Base-by-base conservation (phyloP, 2,888 invertebrate genomes). In the Liopterus haemorrhoidalis region DNA sequence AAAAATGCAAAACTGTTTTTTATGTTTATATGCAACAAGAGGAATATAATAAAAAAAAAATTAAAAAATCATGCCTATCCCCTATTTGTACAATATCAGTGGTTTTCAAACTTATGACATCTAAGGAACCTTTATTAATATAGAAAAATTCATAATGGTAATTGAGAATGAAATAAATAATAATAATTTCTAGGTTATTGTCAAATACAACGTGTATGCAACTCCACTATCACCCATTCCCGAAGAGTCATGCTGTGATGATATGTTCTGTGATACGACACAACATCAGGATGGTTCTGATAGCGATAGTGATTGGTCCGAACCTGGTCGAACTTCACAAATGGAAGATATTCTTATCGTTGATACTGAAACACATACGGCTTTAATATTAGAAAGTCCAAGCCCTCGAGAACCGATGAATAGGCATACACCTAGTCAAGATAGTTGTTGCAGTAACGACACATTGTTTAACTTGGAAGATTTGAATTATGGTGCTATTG, bases 381-480 rank as follows among this genome's bases (percentile, higher is more conserved):
- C 70, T 1, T 57, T 69, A 11, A 72, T 73, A 5, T 70, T 69
- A 14, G 74, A 74, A 50, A 68, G 69, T 30, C 72, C 73, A 4
- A 46, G 54, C 19, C 27, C 39, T n/a, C 59, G 58, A 20, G 58
- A 56, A 20, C 56, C 54, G 1, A 56, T 52, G 24, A 57, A 64
- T 44, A 52, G 61, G 11, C 64, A 67, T 49, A 76, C 78, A 1
- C 76, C 76, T 20, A 78, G 77, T 61, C 77, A 78, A 53, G 78
- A 77, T 57, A 78, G 78, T 2, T 79, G 78, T 70, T 78, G 78
- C 61, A 78, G 78, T 16, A 78, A 78, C 59, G 78, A 78, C 54
- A 78, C 79, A 1, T 62, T 78, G 2, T 79, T 78, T 60, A 78
- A 79, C 56, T 71, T 78, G 21, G 79, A 79, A 57, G 78, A 79